A percentile compares a stretch with the other conserved stretches of the same genome.
Evolutionary conservation across 2,797 vertebrate species (phyloP).

Genomic region (Danio jaintianensis): DNA sequence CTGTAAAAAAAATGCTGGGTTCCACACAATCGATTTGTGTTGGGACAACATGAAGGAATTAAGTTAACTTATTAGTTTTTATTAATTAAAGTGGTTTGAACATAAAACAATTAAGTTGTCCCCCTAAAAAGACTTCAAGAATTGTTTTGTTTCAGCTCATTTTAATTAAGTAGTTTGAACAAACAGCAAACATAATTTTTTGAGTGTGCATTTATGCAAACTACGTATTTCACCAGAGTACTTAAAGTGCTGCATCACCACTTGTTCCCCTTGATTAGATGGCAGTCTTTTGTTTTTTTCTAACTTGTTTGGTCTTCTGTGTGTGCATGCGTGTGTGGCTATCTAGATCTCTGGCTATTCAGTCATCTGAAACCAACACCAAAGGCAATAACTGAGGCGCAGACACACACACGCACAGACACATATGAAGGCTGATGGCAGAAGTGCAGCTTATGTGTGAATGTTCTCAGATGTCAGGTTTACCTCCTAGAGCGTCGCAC

Average conservation of each 20-base stretch:
- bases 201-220: not conserved
- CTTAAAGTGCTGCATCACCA: not conserved
- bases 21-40: no score
- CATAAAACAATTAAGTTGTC: no score
- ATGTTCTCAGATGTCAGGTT: slow-evolving; percentile 39
- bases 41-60: no score
- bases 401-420: not conserved
- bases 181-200: no score
- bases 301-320: not conserved
- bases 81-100: no score
- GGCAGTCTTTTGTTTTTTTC: not conserved
- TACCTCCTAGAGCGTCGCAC: slow-evolving; percentile 50
- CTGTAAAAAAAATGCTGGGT: no score
- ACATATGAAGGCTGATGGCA: not conserved
- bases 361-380: slow-evolving; percentile 10
- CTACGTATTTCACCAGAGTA: not conserved
- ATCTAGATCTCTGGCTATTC: slow-evolving; percentile 19
- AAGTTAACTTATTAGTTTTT: no score
- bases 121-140: no score
- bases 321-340: not conserved
- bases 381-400: not conserved
- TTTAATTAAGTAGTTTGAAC: no score
- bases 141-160: no score
- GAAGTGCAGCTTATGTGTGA: slow-evolving; percentile 9
- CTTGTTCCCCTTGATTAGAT: not conserved